Percentiles rank a stretch among this genome's conserved stretches.
Evolutionary conservation across 2,113 vertebrate genomes (phyloP).

Genomic region (Tyrannus savana): DNA sequence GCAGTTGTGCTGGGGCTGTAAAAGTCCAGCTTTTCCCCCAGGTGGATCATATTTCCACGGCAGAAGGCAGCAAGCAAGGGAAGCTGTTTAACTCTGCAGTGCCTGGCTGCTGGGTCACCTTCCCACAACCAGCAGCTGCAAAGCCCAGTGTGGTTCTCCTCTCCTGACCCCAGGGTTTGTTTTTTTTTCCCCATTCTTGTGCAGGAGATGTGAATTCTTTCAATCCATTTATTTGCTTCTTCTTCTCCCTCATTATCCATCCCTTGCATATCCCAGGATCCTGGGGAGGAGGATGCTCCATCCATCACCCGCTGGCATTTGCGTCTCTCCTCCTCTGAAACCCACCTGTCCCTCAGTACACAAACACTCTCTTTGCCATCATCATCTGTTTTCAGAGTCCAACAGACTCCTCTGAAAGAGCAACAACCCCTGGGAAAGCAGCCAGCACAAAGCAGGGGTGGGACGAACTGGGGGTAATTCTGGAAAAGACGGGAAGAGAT

Average conservation of each 20-base stretch:
- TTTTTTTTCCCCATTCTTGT: background rate
- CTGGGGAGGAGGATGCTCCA: background rate
- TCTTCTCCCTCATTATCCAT: background rate
- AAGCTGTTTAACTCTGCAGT: background rate
- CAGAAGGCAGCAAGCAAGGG: background rate
- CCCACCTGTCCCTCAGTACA: background rate
- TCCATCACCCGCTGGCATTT: background rate
- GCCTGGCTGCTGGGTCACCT: conserved; percentile 17
- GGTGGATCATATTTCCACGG: background rate
- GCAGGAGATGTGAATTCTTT: background rate
- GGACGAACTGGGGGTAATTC: background rate
- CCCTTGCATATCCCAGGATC: background rate
- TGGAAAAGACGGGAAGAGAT: background rate
- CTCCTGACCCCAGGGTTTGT: accelerated
- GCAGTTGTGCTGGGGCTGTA: background rate
- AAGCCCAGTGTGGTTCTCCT: background rate
- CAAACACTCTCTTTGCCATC: background rate
- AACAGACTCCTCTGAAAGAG: background rate
- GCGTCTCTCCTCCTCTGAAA: background rate
- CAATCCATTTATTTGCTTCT: background rate
- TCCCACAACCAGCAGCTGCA: background rate
- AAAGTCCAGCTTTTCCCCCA: background rate
- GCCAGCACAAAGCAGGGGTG: background rate
- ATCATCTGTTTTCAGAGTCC: background rate
- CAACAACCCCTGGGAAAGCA: background rate